phyloP scores from a whole-genome alignment of 2,888 invertebrate genomes.

The Apamea crenata region DNA sequence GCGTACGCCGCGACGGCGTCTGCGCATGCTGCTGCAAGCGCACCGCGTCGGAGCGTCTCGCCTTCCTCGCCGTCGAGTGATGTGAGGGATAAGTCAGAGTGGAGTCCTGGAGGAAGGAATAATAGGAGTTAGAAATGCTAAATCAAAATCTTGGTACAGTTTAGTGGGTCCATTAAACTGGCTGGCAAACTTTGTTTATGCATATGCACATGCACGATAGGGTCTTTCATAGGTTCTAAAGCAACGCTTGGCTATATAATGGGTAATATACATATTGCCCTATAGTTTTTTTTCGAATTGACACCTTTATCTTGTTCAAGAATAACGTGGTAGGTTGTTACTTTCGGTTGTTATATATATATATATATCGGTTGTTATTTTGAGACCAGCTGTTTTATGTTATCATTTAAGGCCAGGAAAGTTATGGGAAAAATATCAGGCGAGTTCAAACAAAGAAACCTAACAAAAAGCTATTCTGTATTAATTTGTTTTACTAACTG shows the following conservation, averaged over 20 bases:
- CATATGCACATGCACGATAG: too few species aligned
- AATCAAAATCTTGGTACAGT: neutral
- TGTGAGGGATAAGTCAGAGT: conserved; percentile 92
- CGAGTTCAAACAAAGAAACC: neutral
- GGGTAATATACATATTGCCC: too few species aligned
- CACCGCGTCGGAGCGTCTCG: conserved; percentile 90
- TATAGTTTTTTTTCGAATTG: too few species aligned
- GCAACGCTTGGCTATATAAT: neutral
- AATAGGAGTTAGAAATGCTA: neutral
- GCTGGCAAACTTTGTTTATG: too few species aligned
- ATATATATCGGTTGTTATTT: too few species aligned
- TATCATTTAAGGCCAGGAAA: neutral
- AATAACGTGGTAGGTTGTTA: neutral
- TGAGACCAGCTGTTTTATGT: neutral
- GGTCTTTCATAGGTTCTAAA: too few species aligned
- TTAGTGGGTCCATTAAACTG: neutral
- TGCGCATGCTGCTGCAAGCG: conserved; percentile 93
- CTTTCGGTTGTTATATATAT: neutral
- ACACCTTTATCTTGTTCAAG: neutral
- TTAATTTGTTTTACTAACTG: neutral
- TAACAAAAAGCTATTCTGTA: neutral
- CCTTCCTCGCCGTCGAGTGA: conserved; percentile 91
- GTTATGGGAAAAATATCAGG: neutral
- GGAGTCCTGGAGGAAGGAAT: conserved; percentile 87
- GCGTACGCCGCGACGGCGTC: conserved; percentile 94